These are phyloP conservation scores for Lutjanus argentimaculatus DNA, from an alignment of 2,797 vertebrate genomes.

Conservation along the genomic window DNA sequence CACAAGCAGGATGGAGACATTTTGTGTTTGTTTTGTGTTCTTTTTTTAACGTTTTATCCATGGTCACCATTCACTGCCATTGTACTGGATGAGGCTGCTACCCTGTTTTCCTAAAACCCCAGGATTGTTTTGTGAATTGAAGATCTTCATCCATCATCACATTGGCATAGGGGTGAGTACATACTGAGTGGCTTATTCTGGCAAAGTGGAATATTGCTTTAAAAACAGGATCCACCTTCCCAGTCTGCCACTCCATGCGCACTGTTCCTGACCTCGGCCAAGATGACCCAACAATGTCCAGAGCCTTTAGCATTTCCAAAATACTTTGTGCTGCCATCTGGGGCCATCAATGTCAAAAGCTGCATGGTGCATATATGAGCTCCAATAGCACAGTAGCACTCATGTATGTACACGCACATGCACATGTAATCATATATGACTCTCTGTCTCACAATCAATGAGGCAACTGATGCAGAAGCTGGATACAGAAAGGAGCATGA, in stretches of 20 bases:
- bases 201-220: too few species aligned
- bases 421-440: conserved; percentile 53
- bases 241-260: neutral
- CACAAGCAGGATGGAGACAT: too few species aligned
- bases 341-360: neutral
- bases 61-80: too few species aligned
- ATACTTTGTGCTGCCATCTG: neutral
- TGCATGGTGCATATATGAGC: neutral
- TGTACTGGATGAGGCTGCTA: too few species aligned
- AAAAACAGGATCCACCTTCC: neutral
- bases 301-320: neutral
- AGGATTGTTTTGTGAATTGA: too few species aligned
- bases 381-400: conserved; percentile 13
- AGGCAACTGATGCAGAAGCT: conserved; percentile 56
- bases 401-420: conserved; percentile 20
- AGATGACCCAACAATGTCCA: neutral
- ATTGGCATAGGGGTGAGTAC: too few species aligned
- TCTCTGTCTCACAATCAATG: conserved; percentile 57
- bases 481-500: conserved; percentile 25
- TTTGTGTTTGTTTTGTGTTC: too few species aligned
- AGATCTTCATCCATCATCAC: too few species aligned
- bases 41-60: too few species aligned
- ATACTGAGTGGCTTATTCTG: too few species aligned
- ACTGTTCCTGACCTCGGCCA: too few species aligned
- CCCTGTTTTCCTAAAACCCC: too few species aligned